Evolutionary conservation across 2,797 vertebrate genomes (phyloP), one percentile per base, ranked within the genome.

Genomic region (Bryconaethiops microstoma): DNA sequence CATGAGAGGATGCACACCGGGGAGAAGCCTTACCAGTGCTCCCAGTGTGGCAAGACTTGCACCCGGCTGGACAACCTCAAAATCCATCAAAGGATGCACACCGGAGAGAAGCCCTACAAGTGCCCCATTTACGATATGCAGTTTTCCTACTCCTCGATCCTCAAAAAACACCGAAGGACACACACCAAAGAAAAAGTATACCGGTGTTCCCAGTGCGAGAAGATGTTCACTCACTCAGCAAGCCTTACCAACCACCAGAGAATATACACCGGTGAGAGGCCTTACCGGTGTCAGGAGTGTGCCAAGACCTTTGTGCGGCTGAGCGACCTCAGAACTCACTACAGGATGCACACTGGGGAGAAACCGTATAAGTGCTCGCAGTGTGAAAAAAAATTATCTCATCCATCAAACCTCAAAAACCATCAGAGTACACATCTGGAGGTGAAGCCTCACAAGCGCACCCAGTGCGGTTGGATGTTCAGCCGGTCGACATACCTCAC

Each of bases 401-500:
- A 76, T 1, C 42, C 71, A 0, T 74, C 70, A 14, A 62, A 74
- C 4, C 60, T 82, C 63, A 82, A 74, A 40, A 78, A 77, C 21
- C 81, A 82, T 63, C 71, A 78, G 40, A 78, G 65, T 55, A 73
- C 78, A 1, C 82, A 79, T 65, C 57, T 59, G 0, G 52, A 55
- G 0, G 67, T 76, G 19, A 75, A 73, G 29, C 82, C 77, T 10
- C 76, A 75, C 7, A 29, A 70, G 57, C 79, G 77, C 57, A 45
- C 64, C 1, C n/a, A 50, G 55, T 79, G 82, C 17, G 77, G 72
- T 0, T 92, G 93, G 72, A 87, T 86, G 0, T 84, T 94, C 68
- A 87, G 91, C 6, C 90, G 91, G 59, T 83, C 91, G 23, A 92
- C 92, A 82, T 92, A 92, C 86, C 90, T 93, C 35, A 92, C 90